Percentiles rank a stretch among this genome's conserved stretches.
Evolutionary conservation across 2,113 vertebrate genomes (phyloP).

Genomic region (Hippocampus barbouri): DNA sequence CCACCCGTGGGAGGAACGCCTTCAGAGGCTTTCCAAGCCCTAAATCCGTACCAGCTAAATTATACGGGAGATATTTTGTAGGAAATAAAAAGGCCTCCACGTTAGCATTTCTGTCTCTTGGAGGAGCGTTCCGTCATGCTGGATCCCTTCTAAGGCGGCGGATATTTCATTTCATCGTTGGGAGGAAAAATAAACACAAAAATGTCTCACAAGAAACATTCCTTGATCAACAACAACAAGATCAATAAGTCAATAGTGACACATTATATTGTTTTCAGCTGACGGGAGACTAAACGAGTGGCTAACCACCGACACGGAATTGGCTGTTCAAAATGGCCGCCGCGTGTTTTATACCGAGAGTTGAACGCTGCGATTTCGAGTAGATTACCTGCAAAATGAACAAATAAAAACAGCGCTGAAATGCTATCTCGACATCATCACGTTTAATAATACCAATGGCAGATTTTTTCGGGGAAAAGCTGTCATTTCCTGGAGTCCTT

Average conservation of each 20-base stretch:
- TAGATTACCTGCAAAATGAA: too few relatives aligned
- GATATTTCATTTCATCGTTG: conserved; percentile 6
- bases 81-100: conserved; percentile 29
- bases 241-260: conserved; percentile 2
- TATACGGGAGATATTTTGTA: conserved; percentile 56
- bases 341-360: too few relatives aligned
- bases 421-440: too few relatives aligned
- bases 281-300: neutral
- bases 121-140: conserved; percentile 19
- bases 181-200: conserved; percentile 7
- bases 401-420: neutral
- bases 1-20: conserved; percentile 58
- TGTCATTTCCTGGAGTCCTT: neutral
- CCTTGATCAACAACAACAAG: conserved; percentile 1
- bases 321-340: neutral
- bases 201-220: conserved; percentile 6
- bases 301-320: neutral
- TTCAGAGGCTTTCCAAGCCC: conserved; percentile 49
- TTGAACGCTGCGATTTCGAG: too few relatives aligned
- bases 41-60: conserved; percentile 63
- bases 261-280: conserved; percentile 1
- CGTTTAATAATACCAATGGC: too few relatives aligned
- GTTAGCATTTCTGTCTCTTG: conserved; percentile 25
- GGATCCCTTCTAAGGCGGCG: conserved; percentile 13
- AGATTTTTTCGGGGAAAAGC: neutral